Base-by-base conservation (phyloP, 2,888 invertebrate genomes). In the Agrochola circellaris region DNA sequence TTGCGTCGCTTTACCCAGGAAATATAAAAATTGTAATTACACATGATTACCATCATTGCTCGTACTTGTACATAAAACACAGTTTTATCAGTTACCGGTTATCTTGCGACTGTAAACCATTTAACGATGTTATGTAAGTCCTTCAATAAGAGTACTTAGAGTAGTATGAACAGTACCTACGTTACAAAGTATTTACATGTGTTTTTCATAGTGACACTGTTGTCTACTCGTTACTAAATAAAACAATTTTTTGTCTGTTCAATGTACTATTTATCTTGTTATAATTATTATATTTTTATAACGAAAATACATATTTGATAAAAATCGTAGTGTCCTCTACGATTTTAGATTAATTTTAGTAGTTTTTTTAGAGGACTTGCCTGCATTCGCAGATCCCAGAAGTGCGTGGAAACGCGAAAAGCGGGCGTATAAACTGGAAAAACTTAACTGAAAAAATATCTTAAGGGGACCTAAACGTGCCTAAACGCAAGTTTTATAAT, bases 61-160 rank as follows among this genome's bases (percentile, higher is more conserved):
- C 13, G 15, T n/a, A 61, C 13, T 73, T 38, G 60, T 60, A 38
- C 17, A 30, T 48, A 48, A 60, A 68, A 54, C 45, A 9, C 7
- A 54, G n/a, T 76, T 34, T 69, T 82, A 80, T 82, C 79, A 73
- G 72, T 51, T 17, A 64, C 5, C 45, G 6, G 34, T 73, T 85
- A 83, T 81, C 85, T 72, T 60, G 38, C 56, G 56, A 75, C 65
- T n/a, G 42, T 67, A 56, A 84, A 83, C 64, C 70, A 54, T 64
- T 70, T 34, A 61, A 58, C 58, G 20, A 23, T 64, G 13, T 73
- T 69, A 66, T 38, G 30, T 42, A 61, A 34, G 23, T n/a, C 26
- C 15, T 42, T 51, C n/a, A 45, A 38, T 34, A 6, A 45, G 13
- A 23, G 51, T 73, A 45, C 61, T 51, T 20, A 48, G 17, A 34